Conservation (phyloP, 1,140 invertebrate genomes). For the Limonius californicus region DNA sequence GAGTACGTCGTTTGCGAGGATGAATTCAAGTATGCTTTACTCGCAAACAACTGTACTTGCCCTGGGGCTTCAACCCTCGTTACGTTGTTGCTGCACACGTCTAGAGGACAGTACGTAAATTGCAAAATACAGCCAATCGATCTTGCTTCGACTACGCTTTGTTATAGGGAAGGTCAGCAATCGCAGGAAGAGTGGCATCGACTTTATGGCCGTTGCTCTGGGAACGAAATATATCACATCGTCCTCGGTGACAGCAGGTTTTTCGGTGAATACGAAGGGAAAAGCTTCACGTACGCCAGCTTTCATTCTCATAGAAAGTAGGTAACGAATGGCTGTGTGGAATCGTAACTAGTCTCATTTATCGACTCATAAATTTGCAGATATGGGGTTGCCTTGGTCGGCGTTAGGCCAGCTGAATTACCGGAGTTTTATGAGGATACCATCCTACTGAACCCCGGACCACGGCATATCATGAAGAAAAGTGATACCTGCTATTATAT, state of each 20-base stretch:
- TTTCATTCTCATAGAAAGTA: conserved; percentile 98
- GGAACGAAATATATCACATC: conserved; percentile 99
- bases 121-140: not conserved
- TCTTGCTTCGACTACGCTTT: not conserved
- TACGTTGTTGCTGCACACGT: conserved; percentile 91
- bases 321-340: conserved; percentile 42
- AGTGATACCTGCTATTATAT: conserved; percentile 98
- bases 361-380: conserved; percentile 48
- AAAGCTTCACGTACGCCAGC: conserved; percentile 97
- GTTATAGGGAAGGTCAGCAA: conserved; percentile 88
- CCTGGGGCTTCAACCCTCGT: conserved; percentile 95
- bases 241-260: conserved; percentile 91
- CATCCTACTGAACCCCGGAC: conserved; percentile 96
- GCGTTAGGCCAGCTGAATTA: conserved; percentile 86
- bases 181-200: conserved; percentile 97
- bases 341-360: not conserved
- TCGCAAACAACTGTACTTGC: conserved; percentile 97
- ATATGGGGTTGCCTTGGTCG: conserved; percentile 94
- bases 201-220: conserved; percentile 94
- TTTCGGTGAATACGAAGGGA: conserved; percentile 97
- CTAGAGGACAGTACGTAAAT: conserved; percentile 85
- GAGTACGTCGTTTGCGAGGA: conserved; percentile 98
- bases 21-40: conserved; percentile 93
- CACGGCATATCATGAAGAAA: conserved; percentile 95
- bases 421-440: conserved; percentile 93